Evolutionary conservation across 2,888 invertebrate species (phyloP).

Genomic region (Cotesia congregata): DNA sequence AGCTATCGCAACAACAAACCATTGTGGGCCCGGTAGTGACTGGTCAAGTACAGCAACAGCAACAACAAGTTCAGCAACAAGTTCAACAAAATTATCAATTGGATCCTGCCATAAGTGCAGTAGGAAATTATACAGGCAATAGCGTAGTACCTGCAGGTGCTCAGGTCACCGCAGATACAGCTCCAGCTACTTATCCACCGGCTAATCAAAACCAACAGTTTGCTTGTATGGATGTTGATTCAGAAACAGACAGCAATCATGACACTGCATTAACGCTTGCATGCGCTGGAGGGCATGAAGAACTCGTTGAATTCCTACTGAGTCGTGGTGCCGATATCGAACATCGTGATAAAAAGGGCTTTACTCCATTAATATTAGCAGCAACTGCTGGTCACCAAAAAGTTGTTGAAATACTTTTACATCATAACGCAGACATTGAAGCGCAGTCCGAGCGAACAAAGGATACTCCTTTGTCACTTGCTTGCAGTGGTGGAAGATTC

Average conservation of each 20-base stretch:
- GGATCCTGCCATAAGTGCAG: constrained; percentile 70
- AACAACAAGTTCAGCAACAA: constrained; percentile 50
- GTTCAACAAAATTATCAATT: constrained; percentile 71
- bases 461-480: constrained; percentile 96
- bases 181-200: constrained; percentile 27
- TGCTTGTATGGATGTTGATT: constrained; percentile 93
- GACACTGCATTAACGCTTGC: constrained; percentile 98
- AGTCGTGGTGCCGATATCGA: constrained; percentile 94
- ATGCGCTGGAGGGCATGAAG: constrained; percentile 97
- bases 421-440: constrained; percentile 96
- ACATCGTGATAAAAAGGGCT: constrained; percentile 98
- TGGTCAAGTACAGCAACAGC: constrained; percentile 48
- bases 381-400: constrained; percentile 96
- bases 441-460: constrained; percentile 99
- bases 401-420: constrained; percentile 92
- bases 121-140: constrained; percentile 55
- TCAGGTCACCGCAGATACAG: constrained; percentile 32
- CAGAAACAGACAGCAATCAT: constrained; percentile 98
- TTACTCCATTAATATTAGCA: constrained; percentile 96
- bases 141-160: constrained; percentile 56
- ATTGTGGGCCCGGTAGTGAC: constrained; percentile 12
- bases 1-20: constrained; percentile 38
- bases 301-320: constrained; percentile 92
- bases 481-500: constrained; percentile 97
- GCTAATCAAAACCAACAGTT: constrained; percentile 72